A percentile compares a stretch with the other conserved stretches of the same genome.
These are phyloP conservation scores for Atractosteus spatula DNA, from an alignment of 2,113 vertebrate species.

Conservation along the genomic window DNA sequence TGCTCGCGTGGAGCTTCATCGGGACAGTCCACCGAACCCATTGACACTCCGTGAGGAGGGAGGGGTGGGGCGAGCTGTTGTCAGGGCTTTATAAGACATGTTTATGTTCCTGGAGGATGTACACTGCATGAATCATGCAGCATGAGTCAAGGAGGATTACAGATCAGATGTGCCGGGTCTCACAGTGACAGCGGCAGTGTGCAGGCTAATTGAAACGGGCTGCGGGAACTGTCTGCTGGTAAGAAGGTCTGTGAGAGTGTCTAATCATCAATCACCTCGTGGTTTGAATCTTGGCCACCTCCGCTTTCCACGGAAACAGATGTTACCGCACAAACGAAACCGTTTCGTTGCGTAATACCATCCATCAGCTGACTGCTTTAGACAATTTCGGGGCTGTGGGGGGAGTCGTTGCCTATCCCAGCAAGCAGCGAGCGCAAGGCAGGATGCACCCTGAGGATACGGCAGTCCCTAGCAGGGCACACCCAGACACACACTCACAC, in stretches of 20 bases:
- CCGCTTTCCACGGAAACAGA: slow-evolving; percentile 8
- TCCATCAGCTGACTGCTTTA: too few species aligned
- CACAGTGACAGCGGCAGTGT: slow-evolving; percentile 9
- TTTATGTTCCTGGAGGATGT: slow-evolving; percentile 10
- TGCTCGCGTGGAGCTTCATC: neutral
- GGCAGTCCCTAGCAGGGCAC: too few species aligned
- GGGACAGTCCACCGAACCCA: neutral
- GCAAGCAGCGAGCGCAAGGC: too few species aligned
- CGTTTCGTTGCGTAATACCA: neutral
- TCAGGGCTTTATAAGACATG: neutral
- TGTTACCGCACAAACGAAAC: neutral
- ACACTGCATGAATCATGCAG: slow-evolving; percentile 2
- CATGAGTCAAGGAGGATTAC: neutral
- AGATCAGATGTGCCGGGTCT: slow-evolving; percentile 2
- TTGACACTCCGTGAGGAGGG: neutral
- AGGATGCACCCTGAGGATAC: too few species aligned
- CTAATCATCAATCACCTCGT: slow-evolving; percentile 12
- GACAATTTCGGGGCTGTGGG: too few species aligned
- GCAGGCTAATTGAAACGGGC: slow-evolving; percentile 13
- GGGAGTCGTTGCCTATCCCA: too few species aligned
- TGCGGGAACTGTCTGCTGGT: neutral
- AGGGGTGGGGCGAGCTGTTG: neutral
- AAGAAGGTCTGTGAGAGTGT: neutral
- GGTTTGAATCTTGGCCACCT: slow-evolving; percentile 8
- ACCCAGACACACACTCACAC: too few species aligned